A percentile compares a stretch with the other conserved stretches of the same genome.
Conservation (phyloP, 1,140 invertebrate species). For the Drosophila guanche region DNA sequence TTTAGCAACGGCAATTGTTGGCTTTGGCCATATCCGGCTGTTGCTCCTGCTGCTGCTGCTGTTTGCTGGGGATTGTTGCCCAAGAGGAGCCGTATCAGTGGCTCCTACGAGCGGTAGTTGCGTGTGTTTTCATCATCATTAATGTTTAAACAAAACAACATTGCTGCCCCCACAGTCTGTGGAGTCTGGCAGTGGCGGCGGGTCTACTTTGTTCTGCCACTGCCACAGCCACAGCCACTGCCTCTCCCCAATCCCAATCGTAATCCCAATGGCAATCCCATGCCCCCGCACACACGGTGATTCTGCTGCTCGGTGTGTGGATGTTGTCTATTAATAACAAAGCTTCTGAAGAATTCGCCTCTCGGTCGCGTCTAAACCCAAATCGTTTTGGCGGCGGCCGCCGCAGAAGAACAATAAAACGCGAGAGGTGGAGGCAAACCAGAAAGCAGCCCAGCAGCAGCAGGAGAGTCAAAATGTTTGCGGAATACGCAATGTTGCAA, state of each 20-base stretch:
- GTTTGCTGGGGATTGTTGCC: constrained; percentile 48
- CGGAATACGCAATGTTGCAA: constrained; percentile 53
- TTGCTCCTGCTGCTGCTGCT: constrained; percentile 20
- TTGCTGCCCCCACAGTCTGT: constrained; percentile 44
- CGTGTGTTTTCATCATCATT: constrained; percentile 78
- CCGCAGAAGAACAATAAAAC: constrained; percentile 76
- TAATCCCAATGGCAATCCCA: too few relatives aligned
- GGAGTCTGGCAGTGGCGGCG: constrained; percentile 36
- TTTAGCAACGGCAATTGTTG: background rate
- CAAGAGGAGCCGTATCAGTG: constrained; percentile 39
- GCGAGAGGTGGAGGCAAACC: constrained; percentile 21
- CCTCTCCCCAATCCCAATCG: too few relatives aligned
- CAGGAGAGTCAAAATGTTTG: constrained; percentile 54
- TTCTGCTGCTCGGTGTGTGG: constrained; percentile 63
- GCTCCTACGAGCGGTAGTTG: constrained; percentile 34
- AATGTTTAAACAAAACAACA: constrained; percentile 81
- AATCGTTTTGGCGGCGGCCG: constrained; percentile 66
- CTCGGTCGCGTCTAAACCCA: constrained; percentile 55
- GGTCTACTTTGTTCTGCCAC: constrained; percentile 9
- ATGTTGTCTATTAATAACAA: constrained; percentile 79
- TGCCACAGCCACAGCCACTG: too few relatives aligned
- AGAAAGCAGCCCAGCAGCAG: constrained; percentile 5
- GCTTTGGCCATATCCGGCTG: constrained; percentile 28
- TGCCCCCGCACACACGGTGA: too few relatives aligned
- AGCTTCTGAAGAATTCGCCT: constrained; percentile 75